A percentile compares a stretch with the other conserved stretches of the same genome.
Conservation (phyloP, 2,797 vertebrate species). For the Phaenicophaeus curvirostris region DNA sequence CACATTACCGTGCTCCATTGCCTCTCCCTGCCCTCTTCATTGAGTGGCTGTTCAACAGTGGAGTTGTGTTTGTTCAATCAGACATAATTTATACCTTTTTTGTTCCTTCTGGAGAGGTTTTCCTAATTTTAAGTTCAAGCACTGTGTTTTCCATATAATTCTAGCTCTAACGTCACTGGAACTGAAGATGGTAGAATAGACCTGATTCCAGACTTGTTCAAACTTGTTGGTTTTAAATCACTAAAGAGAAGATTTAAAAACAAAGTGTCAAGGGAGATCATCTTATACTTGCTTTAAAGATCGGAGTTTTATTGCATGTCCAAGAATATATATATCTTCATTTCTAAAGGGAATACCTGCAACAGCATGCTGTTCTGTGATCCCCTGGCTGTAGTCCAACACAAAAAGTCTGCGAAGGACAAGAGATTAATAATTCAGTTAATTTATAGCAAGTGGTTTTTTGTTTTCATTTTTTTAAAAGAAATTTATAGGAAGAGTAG, state of each 20-base stretch:
- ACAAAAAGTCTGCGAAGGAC: constrained; percentile 32
- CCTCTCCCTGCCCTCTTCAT: constrained; percentile 99
- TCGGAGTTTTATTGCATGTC: constrained; percentile 11
- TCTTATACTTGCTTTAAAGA: constrained; percentile 40
- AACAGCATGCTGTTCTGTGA: constrained; percentile 12
- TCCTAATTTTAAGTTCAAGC: constrained; percentile 71
- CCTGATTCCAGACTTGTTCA: neutral
- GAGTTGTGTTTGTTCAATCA: constrained; percentile 92
- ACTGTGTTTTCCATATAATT: constrained; percentile 13
- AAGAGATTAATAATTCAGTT: constrained; percentile 72
- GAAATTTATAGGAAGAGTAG: constrained; percentile 40
- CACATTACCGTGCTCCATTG: constrained; percentile 99
- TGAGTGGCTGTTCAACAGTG: constrained; percentile 97
- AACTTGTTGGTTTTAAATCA: constrained; percentile 31
- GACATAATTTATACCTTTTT: constrained; percentile 94
- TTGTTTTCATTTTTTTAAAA: constrained; percentile 41
- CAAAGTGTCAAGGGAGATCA: neutral
- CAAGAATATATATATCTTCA: constrained; percentile 39
- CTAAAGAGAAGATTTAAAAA: constrained; percentile 40
- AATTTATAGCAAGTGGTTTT: constrained; percentile 26
- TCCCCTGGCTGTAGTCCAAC: constrained; percentile 60
- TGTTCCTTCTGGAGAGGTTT: constrained; percentile 70
- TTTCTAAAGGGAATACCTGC: constrained; percentile 60
- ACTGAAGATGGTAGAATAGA: constrained; percentile 28
- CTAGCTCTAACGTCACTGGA: neutral